phyloP scores from a whole-genome alignment of 2,888 invertebrate species.

The Drosophila maculinotata region DNA sequence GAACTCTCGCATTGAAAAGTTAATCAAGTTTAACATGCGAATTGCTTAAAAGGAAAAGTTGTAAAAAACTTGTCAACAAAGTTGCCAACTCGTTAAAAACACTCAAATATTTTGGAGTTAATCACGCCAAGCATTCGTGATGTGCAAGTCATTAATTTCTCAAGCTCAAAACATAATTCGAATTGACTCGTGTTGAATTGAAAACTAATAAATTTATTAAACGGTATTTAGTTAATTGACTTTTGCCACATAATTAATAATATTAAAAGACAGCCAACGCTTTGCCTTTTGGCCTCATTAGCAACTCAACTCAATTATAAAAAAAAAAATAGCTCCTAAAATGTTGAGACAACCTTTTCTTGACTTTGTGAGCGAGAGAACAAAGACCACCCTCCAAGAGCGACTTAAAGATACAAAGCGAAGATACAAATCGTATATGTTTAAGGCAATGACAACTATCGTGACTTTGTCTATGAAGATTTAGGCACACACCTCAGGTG shows the following conservation, averaged over 20 bases:
- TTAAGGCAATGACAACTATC: slow-evolving; percentile 54
- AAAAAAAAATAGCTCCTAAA: slow-evolving; percentile 12
- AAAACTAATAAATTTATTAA: slow-evolving; percentile 24
- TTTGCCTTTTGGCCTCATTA: slow-evolving; percentile 9
- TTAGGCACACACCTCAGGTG: slow-evolving; percentile 72
- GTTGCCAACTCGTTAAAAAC: slow-evolving; percentile 3
- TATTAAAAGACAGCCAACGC: not conserved
- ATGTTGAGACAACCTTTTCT: slow-evolving; percentile 6
- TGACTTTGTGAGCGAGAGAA: slow-evolving; percentile 12
- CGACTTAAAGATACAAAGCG: slow-evolving; percentile 10
- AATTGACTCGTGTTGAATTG: slow-evolving; percentile 1
- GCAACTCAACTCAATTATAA: slow-evolving; percentile 46
- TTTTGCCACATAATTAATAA: slow-evolving; percentile 43
- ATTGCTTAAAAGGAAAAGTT: not conserved
- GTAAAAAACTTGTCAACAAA: not conserved
- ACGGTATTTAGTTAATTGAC: slow-evolving; percentile 28
- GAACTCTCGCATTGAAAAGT: too few species aligned
- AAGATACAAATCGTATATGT: slow-evolving; percentile 47
- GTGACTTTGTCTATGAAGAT: slow-evolving; percentile 45
- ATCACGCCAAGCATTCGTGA: slow-evolving; percentile 21
- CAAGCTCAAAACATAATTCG: slow-evolving; percentile 7
- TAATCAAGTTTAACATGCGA: not conserved
- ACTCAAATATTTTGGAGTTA: not conserved
- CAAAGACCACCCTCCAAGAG: slow-evolving; percentile 51
- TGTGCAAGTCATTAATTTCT: slow-evolving; percentile 1